Evolutionary conservation across 1,140 invertebrate species (phyloP), one percentile per base, ranked within the genome.

Genomic region (Cotesia glomerata): DNA sequence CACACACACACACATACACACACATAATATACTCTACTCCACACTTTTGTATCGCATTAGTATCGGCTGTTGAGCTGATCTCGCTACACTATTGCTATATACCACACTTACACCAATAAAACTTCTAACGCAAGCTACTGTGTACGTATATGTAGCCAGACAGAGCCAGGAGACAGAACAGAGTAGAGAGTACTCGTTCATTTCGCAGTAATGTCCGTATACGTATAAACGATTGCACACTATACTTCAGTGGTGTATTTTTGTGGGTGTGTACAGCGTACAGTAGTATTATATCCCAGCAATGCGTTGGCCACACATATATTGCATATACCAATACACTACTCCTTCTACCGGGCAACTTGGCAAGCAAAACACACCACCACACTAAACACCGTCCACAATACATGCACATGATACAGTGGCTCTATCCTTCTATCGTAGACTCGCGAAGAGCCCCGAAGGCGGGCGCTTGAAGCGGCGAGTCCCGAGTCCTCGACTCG

Each of bases 401-500:
- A 61, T 61, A 61, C 13, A 61, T 45, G 2, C 7, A 11, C 39
- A 45, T 11, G 1, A 11, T 45, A 45, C 39, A 45, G 39, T 45
- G 11, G 7, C 11, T 45, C 39, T 45, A 45, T 45, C 39, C 39
- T 45, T 45, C 69, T 71, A 71, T 71, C 61, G 61, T 65, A 45
- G 45, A 36, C 4, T 69, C 8, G 18, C 34, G 56, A 62, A 36
- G 26, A 62, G 32, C 34, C 62, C 69, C 69, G 69, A 62, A 70
- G 76, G 77, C 73, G 76, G 49, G 39, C 16, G 51, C n/a, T 35
- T 26, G 26, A 26, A 26, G 26, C 26, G 26, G 26, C 26, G 26
- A 26, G 26, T 26, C 26, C 39, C 74, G 71, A 73, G 74, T 74
- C 74, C 45, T 14, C 70, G 72, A 73, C 75, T 76, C 72, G 73